Evolutionary conservation across 2,888 invertebrate species (phyloP), one percentile per base, ranked within the genome.

Genomic region (Drosophila aldrichi): DNA sequence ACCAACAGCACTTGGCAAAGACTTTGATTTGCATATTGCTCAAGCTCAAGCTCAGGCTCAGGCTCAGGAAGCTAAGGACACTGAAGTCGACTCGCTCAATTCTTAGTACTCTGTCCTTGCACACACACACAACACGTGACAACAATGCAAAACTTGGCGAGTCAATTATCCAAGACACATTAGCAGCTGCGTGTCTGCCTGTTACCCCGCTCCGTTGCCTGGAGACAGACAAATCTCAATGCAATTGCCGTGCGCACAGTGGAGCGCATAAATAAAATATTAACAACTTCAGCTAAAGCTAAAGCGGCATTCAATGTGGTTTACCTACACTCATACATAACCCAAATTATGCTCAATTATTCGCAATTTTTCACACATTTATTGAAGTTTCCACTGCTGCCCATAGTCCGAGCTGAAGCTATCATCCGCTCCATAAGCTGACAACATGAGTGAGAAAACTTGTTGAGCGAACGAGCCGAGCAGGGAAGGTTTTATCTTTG

Each of bases 131-230:
- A 76, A 72, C 76, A 86, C 88, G 86, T 86, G 86, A 88, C 88
- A 86, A 83, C 86, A 86, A 86, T 86, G 81, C 84, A 77, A 79
- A 84, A 86, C 84, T 83, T 86, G 77, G 75, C 72, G 74, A 77
- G 82, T 86, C 86, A 86, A 86, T 86, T 86, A 86, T 84, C 84
- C 88, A 82, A 78, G 87, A 88, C 87, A 86, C 86, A 86, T 88
- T 88, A 88, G 88, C 83, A 83, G 79, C 84, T 75, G 82, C 64
- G 72, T 76, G 82, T 58, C 70, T 48, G 44, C 57, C 54, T n/a
- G n/a, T 38, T 25, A n/a, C 14, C 44, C 57, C 51, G 25, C 2
- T n/a, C 64, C 54, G 49, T 36, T 60, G 69, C 68, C 71, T 44
- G 56, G 74, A 48, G 77, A 61, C 69, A 61, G 63, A 60, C 70